A percentile compares a stretch with the other conserved stretches of the same genome.
Evolutionary conservation across 2,797 vertebrate species (phyloP).

Genomic region (Chelon labrosus): DNA sequence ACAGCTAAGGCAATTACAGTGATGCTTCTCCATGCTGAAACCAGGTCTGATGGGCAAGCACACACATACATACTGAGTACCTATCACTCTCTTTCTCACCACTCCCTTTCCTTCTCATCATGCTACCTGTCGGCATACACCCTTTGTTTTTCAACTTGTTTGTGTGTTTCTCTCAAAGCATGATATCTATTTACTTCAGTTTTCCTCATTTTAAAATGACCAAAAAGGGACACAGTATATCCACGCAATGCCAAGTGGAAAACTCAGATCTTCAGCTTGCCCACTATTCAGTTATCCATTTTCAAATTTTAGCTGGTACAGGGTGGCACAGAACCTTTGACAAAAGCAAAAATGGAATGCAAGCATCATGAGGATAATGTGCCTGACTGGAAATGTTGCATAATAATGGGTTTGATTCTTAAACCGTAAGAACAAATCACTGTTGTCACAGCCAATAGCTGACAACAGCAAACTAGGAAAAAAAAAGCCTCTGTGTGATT

Average conservation of each 20-base stretch:
- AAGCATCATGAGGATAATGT: neutral
- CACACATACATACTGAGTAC: slow-evolving; percentile 41
- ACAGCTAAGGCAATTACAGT: slow-evolving; percentile 72
- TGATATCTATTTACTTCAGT: neutral
- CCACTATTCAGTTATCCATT: neutral
- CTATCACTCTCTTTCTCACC: slow-evolving; percentile 40
- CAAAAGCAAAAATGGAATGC: neutral
- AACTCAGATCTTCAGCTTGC: neutral
- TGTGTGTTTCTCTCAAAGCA: slow-evolving; percentile 31
- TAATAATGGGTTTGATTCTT: slow-evolving; percentile 9
- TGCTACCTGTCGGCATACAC: slow-evolving; percentile 14
- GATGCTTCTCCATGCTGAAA: slow-evolving; percentile 56
- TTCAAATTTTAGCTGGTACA: neutral
- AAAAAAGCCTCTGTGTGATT: slow-evolving; percentile 19
- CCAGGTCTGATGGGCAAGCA: slow-evolving; percentile 60
- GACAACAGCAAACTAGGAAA: slow-evolving; percentile 7
- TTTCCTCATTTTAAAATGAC: slow-evolving; percentile 2
- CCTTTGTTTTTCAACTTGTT: slow-evolving; percentile 20
- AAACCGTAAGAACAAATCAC: slow-evolving; percentile 11
- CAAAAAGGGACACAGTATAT: neutral
- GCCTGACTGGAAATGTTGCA: neutral
- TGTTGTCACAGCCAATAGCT: slow-evolving; percentile 16
- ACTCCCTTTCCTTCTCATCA: slow-evolving; percentile 22
- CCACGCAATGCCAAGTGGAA: neutral
- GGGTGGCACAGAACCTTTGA: neutral